These are phyloP conservation scores for Xestia rhomboidea DNA, from an alignment of 2,888 invertebrate species.

Conservation along the genomic window DNA sequence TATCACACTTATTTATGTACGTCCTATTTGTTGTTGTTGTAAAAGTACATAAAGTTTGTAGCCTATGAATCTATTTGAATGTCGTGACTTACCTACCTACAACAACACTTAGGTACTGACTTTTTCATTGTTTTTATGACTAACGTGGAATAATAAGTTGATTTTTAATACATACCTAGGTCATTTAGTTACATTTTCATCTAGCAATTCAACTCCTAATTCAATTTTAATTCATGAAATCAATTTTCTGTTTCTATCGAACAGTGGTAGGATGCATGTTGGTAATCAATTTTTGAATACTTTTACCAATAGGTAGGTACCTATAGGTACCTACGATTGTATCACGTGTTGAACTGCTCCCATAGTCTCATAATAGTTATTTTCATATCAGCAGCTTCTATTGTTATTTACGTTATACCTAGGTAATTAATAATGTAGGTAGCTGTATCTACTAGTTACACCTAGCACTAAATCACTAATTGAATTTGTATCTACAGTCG, in stretches of 20 bases:
- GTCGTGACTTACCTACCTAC: background rate
- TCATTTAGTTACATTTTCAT: background rate
- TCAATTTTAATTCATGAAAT: slow-evolving; percentile 25
- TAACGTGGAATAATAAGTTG: background rate
- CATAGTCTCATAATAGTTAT: background rate
- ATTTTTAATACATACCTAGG: background rate
- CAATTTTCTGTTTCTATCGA: slow-evolving; percentile 2
- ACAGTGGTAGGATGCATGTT: background rate
- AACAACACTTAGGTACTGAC: background rate
- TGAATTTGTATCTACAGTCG: background rate
- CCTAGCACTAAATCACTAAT: background rate
- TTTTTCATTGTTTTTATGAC: background rate
- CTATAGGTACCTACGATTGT: no score
- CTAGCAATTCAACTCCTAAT: background rate
- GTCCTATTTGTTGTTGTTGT: background rate
- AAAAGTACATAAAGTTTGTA: background rate
- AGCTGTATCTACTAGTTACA: background rate
- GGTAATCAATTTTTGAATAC: background rate
- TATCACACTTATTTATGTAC: background rate
- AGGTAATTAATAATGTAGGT: background rate
- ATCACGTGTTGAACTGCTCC: background rate
- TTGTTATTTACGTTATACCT: background rate
- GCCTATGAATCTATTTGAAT: slow-evolving; percentile 7
- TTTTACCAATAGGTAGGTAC: background rate
- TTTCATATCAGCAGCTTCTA: background rate